Evolutionary conservation across 2,888 invertebrate genomes (phyloP).

Genomic region (Zygothrica quintamaculata): DNA sequence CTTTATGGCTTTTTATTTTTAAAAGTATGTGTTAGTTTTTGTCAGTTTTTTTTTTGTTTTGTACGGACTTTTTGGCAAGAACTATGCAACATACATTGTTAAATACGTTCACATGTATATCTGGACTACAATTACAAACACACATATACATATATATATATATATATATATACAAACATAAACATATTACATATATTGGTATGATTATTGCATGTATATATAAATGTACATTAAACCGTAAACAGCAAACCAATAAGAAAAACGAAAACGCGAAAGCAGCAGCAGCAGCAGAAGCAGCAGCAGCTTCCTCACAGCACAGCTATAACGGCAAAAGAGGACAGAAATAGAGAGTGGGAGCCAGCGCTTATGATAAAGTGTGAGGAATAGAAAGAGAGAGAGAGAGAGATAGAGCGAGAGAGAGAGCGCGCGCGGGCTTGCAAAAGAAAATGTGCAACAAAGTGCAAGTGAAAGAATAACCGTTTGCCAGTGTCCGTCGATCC

Average conservation of each 20-base stretch:
- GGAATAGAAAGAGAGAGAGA: neutral
- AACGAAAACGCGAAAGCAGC: slow-evolving; percentile 8
- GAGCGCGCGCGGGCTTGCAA: slow-evolving; percentile 14
- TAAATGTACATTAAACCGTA: slow-evolving; percentile 16
- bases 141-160: slow-evolving; percentile 1
- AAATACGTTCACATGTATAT: no score
- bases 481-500: slow-evolving; percentile 24
- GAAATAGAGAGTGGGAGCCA: no score
- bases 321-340: no score
- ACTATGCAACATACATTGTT: no score
- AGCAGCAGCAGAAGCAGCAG: neutral
- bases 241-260: slow-evolving; percentile 50
- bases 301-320: no score
- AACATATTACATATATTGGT: neutral
- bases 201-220: neutral
- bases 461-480: slow-evolving; percentile 57
- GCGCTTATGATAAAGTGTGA: no score
- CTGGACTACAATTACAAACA: neutral
- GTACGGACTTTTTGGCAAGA: slow-evolving; percentile 59
- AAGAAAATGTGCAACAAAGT: slow-evolving; percentile 51
- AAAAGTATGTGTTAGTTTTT: no score
- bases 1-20: no score
- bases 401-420: slow-evolving; percentile 2
- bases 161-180: neutral
- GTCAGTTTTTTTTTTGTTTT: slow-evolving; percentile 25